Percentiles rank a stretch among this genome's conserved stretches.
Conservation (phyloP, 2,888 invertebrate species). For the Torymus auratus region DNA sequence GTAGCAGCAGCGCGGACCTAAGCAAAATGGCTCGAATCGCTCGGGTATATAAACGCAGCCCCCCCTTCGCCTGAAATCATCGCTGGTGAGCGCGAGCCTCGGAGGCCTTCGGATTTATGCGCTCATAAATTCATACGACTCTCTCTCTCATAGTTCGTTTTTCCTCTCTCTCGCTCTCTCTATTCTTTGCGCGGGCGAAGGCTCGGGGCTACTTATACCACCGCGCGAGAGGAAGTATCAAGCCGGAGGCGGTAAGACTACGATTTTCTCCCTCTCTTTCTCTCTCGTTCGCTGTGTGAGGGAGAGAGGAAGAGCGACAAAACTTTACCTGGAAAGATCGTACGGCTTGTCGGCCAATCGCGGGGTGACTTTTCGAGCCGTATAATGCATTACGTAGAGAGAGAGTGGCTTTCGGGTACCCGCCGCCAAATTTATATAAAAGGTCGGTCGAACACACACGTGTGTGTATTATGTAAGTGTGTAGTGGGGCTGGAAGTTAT, state of each 20-base stretch:
- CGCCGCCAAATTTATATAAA: slow-evolving; percentile 37
- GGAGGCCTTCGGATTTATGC: slow-evolving; percentile 72
- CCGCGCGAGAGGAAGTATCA: too few relatives aligned
- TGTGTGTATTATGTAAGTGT: too few relatives aligned
- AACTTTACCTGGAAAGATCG: slow-evolving; percentile 1
- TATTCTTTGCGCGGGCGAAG: slow-evolving; percentile 2
- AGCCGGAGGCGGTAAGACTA: too few relatives aligned
- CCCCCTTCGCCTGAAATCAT: slow-evolving; percentile 65
- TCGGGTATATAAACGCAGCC: slow-evolving; percentile 26
- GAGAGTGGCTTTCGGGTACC: slow-evolving; percentile 11
- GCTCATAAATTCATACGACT: slow-evolving; percentile 74
- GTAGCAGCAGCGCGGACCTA: slow-evolving; percentile 29
- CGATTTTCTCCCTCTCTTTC: too few relatives aligned
- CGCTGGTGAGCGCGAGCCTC: slow-evolving; percentile 59
- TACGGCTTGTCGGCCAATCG: background rate
- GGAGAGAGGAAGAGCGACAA: too few relatives aligned
- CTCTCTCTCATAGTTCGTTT: slow-evolving; percentile 66
- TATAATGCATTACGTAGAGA: slow-evolving; percentile 28
- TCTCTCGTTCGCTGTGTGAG: too few relatives aligned
- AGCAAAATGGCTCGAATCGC: slow-evolving; percentile 58
- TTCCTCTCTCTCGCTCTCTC: slow-evolving; percentile 55
- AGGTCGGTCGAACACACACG: too few relatives aligned
- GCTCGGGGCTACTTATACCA: too few relatives aligned
- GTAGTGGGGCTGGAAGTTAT: too few relatives aligned
- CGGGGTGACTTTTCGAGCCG: slow-evolving; percentile 17